Conservation (phyloP, 2,797 vertebrate genomes). For the Rhinogobio ventralis region DNA sequence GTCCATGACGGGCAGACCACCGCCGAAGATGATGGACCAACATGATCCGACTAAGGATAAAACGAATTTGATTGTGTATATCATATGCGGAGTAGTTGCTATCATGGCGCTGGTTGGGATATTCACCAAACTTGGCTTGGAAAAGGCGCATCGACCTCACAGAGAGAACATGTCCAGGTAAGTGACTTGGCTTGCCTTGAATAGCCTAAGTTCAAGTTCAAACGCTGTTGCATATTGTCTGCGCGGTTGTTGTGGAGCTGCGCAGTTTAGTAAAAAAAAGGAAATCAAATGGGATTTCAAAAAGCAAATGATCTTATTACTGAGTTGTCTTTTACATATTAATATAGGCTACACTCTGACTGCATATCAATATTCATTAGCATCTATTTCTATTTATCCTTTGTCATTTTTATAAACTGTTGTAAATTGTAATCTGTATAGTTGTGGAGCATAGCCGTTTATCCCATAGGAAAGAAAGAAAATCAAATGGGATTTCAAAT, state of each 20-base stretch:
- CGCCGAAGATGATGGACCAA: constrained; percentile 89
- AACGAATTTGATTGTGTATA: constrained; percentile 97
- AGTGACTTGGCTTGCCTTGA: constrained; percentile 56
- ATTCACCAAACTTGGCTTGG: constrained; percentile 96
- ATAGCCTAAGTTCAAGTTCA: background rate
- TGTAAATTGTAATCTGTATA: background rate
- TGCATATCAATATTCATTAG: background rate
- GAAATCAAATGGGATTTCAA: background rate
- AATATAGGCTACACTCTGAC: background rate
- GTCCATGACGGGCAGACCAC: constrained; percentile 92
- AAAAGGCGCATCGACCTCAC: constrained; percentile 95
- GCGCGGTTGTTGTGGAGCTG: background rate
- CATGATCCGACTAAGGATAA: constrained; percentile 95
- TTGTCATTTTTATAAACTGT: background rate
- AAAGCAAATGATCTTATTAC: too few relatives aligned
- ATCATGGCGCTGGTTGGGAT: constrained; percentile 98
- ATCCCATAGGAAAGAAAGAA: background rate
- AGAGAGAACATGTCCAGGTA: constrained; percentile 98
- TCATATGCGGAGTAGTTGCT: constrained; percentile 98
- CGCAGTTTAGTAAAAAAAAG: background rate
- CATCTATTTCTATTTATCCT: background rate
- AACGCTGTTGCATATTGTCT: background rate
- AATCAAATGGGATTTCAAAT: background rate
- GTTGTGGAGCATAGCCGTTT: background rate
- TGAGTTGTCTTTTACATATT: background rate